Evolutionary conservation across 2,797 vertebrate genomes (phyloP).

Genomic region (Phrynocephalus forsythii): DNA sequence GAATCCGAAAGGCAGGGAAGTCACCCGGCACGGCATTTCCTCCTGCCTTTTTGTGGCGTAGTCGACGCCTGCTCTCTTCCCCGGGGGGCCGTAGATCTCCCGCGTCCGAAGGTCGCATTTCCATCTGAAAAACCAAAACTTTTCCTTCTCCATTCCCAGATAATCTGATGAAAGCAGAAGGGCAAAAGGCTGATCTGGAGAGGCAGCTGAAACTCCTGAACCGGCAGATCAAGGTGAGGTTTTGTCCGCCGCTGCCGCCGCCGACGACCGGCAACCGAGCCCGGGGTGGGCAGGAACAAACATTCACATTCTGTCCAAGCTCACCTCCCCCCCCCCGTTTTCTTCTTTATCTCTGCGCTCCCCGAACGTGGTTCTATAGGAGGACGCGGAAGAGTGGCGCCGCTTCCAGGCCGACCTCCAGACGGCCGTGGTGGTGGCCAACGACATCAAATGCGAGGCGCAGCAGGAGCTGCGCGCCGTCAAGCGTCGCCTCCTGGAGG

Average conservation of each 20-base stretch:
- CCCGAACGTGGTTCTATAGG: constrained; percentile 75
- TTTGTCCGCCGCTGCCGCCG: too few relatives aligned
- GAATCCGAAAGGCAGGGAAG: neutral
- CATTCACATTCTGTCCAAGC: too few relatives aligned
- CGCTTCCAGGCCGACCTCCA: constrained; percentile 98
- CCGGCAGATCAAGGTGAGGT: constrained; percentile 91
- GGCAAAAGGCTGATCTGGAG: constrained; percentile 91
- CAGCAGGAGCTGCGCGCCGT: constrained; percentile 93
- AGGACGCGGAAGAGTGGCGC: constrained; percentile 94
- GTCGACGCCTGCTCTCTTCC: too few relatives aligned
- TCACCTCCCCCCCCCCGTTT: neutral
- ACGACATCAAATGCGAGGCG: constrained; percentile 97
- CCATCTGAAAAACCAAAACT: too few relatives aligned
- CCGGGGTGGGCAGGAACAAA: too few relatives aligned
- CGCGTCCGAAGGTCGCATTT: too few relatives aligned
- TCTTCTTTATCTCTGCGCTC: neutral
- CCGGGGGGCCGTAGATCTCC: too few relatives aligned
- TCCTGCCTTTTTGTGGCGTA: too few relatives aligned
- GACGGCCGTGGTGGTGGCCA: constrained; percentile 96
- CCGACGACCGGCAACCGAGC: too few relatives aligned
- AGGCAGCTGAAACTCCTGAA: constrained; percentile 88
- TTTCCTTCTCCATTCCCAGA: constrained; percentile 73
- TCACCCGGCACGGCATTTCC: neutral
- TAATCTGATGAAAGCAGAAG: constrained; percentile 89
- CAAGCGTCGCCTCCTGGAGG: constrained; percentile 90